Percentiles rank a stretch among this genome's conserved stretches.
phyloP scores from a whole-genome alignment of 2,113 vertebrate genomes.

The Scortum barcoo region DNA sequence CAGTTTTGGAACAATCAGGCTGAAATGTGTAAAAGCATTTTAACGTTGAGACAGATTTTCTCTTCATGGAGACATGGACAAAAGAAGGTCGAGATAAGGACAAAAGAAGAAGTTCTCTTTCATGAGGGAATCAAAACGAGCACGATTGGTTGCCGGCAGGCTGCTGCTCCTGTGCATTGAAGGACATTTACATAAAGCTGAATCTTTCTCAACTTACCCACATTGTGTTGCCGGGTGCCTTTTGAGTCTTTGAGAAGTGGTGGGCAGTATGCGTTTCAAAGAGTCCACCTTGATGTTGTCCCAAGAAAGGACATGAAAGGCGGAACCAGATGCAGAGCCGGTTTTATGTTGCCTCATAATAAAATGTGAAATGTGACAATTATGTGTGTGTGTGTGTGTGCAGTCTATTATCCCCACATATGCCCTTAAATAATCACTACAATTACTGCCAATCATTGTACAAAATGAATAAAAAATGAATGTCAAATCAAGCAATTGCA shows the following conservation, averaged over 20 bases:
- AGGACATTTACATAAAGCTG: background rate
- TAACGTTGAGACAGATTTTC: background rate
- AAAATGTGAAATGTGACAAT: background rate
- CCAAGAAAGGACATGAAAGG: conserved; percentile 1
- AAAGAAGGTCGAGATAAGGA: no score
- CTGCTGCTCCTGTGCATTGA: background rate
- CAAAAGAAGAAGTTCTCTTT: background rate
- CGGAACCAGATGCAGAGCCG: background rate
- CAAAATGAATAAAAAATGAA: background rate
- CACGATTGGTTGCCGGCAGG: background rate
- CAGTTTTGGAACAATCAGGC: background rate
- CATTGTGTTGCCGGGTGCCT: background rate
- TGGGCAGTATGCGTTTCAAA: background rate
- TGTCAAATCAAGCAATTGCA: background rate
- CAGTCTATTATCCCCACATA: background rate
- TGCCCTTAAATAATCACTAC: background rate
- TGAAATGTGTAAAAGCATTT: background rate
- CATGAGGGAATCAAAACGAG: background rate
- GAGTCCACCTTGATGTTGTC: conserved; percentile 13
- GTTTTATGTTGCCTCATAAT: background rate
- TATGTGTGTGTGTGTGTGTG: no score
- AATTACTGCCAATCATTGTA: background rate
- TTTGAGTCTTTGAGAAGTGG: conserved; percentile 5
- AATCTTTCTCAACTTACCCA: conserved; percentile 32
- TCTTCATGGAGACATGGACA: background rate